Percentiles rank a stretch among this genome's conserved stretches.
phyloP scores from a whole-genome alignment of 2,888 invertebrate species.

The Sclerodermus sp. region DNA sequence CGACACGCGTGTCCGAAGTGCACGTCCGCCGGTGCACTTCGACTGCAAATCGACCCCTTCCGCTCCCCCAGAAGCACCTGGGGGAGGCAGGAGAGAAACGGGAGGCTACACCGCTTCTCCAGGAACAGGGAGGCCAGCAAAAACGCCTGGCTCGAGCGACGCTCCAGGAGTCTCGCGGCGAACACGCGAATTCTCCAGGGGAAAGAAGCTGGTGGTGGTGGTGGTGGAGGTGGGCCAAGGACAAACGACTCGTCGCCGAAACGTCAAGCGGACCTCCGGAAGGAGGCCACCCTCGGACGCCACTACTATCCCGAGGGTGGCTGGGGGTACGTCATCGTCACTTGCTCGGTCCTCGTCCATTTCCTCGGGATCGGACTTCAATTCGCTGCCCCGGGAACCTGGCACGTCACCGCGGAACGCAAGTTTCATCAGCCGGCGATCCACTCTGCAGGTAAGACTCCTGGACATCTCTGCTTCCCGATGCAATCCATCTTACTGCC shows the following conservation, averaged over 20 bases:
- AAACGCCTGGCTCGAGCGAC: slow-evolving; percentile 21
- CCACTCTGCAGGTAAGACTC: slow-evolving; percentile 66
- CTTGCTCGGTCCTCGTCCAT: slow-evolving; percentile 74
- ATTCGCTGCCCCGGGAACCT: slow-evolving; percentile 56
- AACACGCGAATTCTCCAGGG: slow-evolving; percentile 16
- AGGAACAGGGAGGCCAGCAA: not conserved
- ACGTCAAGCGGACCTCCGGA: slow-evolving; percentile 31
- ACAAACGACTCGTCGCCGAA: slow-evolving; percentile 5
- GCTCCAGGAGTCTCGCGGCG: slow-evolving; percentile 35
- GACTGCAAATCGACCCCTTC: slow-evolving; percentile 38
- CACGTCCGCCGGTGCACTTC: slow-evolving; percentile 35
- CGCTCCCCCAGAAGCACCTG: slow-evolving; percentile 12
- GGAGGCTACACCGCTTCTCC: too few relatives aligned
- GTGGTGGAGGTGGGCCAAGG: slow-evolving; percentile 10
- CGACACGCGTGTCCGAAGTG: slow-evolving; percentile 42
- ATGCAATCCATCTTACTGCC: too few relatives aligned
- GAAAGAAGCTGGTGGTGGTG: slow-evolving; percentile 5
- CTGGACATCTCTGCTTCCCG: not conserved
- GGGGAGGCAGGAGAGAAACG: slow-evolving; percentile 14
- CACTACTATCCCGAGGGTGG: slow-evolving; percentile 87
- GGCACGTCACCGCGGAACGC: slow-evolving; percentile 62
- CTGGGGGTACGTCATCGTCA: slow-evolving; percentile 82
- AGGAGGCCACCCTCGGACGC: slow-evolving; percentile 61
- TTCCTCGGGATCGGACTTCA: slow-evolving; percentile 77
- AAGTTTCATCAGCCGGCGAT: slow-evolving; percentile 67